Base-by-base conservation (phyloP, 2,888 invertebrate genomes). In the Aporophyla nigra region DNA sequence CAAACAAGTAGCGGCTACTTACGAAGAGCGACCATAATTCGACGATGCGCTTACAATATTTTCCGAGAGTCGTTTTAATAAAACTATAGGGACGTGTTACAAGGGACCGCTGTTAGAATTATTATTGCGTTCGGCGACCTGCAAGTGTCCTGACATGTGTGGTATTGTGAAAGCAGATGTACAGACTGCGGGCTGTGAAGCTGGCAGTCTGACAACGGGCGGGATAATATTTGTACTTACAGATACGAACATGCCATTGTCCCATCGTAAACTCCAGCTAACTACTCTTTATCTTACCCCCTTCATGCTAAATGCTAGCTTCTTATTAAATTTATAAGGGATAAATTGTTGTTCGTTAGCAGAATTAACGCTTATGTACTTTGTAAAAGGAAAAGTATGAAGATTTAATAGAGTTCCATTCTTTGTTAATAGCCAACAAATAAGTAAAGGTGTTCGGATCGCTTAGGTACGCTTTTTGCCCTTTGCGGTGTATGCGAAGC, bases 381-480 rank as follows among this genome's bases (percentile, higher is more conserved):
- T 12, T 66, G 58, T n/a, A 80, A 76, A 83, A 74, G 69, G 56
- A 58, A 74, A 73, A 63, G 63, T 67, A 74, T 66, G 81, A 81
- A 78, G 86, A 85, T 85, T 85, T 80, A 85, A 76, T 70, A 78
- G 76, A 76, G 54, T 85, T 76, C 75, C 83, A 78, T 72, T 73
- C 72, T 74, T 59, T 59, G 58, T 81, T 78, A 83, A 74, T 83
- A 74, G 74, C 21, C 72, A 62, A 78, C 81, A 81, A 84, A 85
- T 78, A 85, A 78, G 84, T 59, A 86, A 86, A 86, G 85, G 85
- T 86, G 86, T 80, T 66, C 43, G 54, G 10, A 56, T 78, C 40
- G 24, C 46, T 51, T 59, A n/a, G n/a, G n/a, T n/a, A 33, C 14
- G 27, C 61, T 69, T 75, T 79, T 77, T 67, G 65, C 77, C 46